phyloP scores from a whole-genome alignment of 64 coral and sea anemone genomes.

The Dendrophyllia cribrosa region DNA sequence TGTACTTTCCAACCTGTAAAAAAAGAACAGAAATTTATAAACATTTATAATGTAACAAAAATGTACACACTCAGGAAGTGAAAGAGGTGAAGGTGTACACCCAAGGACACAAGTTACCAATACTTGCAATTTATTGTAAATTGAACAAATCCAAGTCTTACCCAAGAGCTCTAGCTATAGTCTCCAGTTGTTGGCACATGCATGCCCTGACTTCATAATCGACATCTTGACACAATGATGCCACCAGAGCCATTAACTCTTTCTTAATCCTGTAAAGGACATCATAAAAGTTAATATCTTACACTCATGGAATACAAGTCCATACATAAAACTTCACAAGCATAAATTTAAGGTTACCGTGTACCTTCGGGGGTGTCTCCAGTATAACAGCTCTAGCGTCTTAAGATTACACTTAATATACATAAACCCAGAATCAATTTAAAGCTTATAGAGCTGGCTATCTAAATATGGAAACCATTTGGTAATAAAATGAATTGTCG shows the following conservation, averaged over 20 bases:
- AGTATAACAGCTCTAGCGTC: too few relatives aligned
- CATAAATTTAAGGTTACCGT: too few relatives aligned
- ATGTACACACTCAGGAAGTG: background rate
- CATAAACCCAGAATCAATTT: too few relatives aligned
- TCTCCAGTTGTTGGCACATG: conserved; percentile 94
- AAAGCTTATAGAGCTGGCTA: too few relatives aligned
- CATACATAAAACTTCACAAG: too few relatives aligned
- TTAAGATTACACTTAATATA: too few relatives aligned
- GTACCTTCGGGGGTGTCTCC: too few relatives aligned
- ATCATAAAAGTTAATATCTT: background rate
- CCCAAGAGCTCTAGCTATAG: conserved; percentile 95
- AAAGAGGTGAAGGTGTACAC: background rate
- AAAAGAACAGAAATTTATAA: background rate
- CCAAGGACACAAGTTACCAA: background rate
- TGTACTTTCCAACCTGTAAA: conserved; percentile 83
- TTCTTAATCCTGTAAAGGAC: conserved; percentile 89
- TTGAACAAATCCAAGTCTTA: conserved; percentile 31
- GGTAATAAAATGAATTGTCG: too few relatives aligned
- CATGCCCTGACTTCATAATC: conserved; percentile 99
- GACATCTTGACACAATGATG: conserved; percentile 97
- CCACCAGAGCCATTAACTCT: conserved; percentile 86
- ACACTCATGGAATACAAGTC: background rate
- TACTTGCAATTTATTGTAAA: too few relatives aligned
- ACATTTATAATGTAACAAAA: background rate
- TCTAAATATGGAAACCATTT: too few relatives aligned